Evolutionary conservation across 1,140 invertebrate species (phyloP), one percentile per base, ranked within the genome.

Genomic region (Calliphora vicina): DNA sequence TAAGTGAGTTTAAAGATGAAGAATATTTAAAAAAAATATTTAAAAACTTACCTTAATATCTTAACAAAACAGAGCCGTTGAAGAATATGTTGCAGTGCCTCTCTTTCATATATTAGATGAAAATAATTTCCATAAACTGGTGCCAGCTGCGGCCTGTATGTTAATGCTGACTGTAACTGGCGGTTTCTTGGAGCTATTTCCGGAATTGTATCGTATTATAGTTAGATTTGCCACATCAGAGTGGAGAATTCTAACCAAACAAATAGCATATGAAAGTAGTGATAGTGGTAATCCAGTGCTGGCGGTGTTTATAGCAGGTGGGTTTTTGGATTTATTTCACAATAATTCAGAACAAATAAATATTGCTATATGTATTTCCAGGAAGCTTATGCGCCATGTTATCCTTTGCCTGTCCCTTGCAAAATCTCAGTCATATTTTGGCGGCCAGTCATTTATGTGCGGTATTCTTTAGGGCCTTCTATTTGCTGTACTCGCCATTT

Each of bases 271-370:
- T 85, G 93, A 94, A 85, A 94, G 93, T 85, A 88, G 92, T 0
- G 92, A 93, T 20, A 94, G 93, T 83, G 94, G 94, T 15, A 94
- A 93, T 86, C 94, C 94, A 1, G 93, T 94, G 0, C 86, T 94
- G 81, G 94, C 94, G 17, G 93, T 94, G 13, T 94, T 94, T 86
- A 93, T 93, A 78, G 93, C 92, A 83, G 94, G 93, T 92, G 86
- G 86, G 84, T 84, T 71, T 45, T 78, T 67, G n/a, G 20, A 23
- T 8, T 8, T 35, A 27, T 25, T 6, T 17, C 0, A n/a, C 61
- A 20, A 23, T n/a, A 15, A 23, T 8, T 23, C 57, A 23, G n/a
- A n/a, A n/a, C 45, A 15, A 17, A 5, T 57, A 57, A 5, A 23
- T 67, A 23, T 61, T 74, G 23, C 13, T n/a, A 23, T 67, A 9